Evolutionary conservation across 2,888 invertebrate species (phyloP), one percentile per base, ranked within the genome.

Genomic region (Punctoribates punctum): DNA sequence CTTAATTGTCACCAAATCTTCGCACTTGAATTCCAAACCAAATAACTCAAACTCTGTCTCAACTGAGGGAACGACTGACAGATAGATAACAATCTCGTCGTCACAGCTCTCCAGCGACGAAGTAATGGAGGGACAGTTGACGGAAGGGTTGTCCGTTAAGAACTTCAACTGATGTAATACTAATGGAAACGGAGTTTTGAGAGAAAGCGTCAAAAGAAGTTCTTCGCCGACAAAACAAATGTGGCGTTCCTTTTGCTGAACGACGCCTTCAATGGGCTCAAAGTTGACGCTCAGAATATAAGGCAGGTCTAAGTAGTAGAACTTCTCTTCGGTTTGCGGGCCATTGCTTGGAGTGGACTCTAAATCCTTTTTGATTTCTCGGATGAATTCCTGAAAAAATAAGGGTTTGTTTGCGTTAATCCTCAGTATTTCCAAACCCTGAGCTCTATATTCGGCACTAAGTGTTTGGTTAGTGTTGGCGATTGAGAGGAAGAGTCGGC

Each of bases 331-430:
- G 20, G 54, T 23, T 23, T 20, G n/a, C 60, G 17, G n/a, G 38
- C 20, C 42, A 73, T 29, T 25, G 20, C 15, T n/a, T 11, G 27
- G 17, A 34, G 17, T 48, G 5, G 23, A n/a, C 23, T 48, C 67
- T 15, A 70, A 34, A 29, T 70, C 42, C 25, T 75, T 75, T 75
- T 77, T 77, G 34, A 77, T 51, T 73, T 77, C 77, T 29, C 74
- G 75, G 5, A 75, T 29, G 46, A 77, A 74, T 60, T 77, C 77
- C 11, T 51, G 27, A 67, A 70, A 77, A 73, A 77, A 77, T 20
- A 73, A 11, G 38, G 75, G 72, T 51, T 77, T 77, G 9, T 72
- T 51, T 20, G 77, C 67, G 46, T 54, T 67, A n/a, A n/a, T 34
- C 34, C 72, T n/a, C n/a, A 74, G 38, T n/a, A 77, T 29, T 20